A percentile compares a stretch with the other conserved stretches of the same genome.
phyloP scores from a whole-genome alignment of 2,113 vertebrate genomes.

The Trinectes maculatus region DNA sequence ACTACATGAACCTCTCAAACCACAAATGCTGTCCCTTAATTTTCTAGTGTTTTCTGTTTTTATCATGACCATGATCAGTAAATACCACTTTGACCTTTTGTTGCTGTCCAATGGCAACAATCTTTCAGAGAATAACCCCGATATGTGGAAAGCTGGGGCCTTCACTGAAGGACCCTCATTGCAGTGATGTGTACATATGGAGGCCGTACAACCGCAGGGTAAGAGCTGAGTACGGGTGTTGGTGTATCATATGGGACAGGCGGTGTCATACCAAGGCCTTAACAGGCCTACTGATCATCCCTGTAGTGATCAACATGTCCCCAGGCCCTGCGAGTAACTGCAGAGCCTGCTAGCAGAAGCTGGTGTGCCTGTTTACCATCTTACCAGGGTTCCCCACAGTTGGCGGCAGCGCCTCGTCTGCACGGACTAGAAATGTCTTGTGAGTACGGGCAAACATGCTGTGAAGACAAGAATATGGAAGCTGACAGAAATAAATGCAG shows the following conservation, averaged over 20 bases:
- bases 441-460: slow-evolving; percentile 73
- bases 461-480: slow-evolving; percentile 85
- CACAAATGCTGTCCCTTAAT: slow-evolving; percentile 11
- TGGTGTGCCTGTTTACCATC: slow-evolving; percentile 79
- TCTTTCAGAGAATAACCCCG: slow-evolving; percentile 76
- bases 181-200: slow-evolving; percentile 81
- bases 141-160: slow-evolving; percentile 64
- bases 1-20: slow-evolving; percentile 12
- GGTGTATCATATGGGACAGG: slow-evolving; percentile 73
- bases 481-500: slow-evolving; percentile 83
- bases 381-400: slow-evolving; percentile 71
- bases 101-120: slow-evolving; percentile 69
- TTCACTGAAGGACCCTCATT: slow-evolving; percentile 74
- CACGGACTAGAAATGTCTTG: slow-evolving; percentile 74
- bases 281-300: slow-evolving; percentile 65
- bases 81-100: slow-evolving; percentile 70
- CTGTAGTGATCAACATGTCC: slow-evolving; percentile 70
- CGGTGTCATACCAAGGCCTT: slow-evolving; percentile 73
- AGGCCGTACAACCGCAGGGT: slow-evolving; percentile 71
- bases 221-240: slow-evolving; percentile 54
- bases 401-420: slow-evolving; percentile 60
- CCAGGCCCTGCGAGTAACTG: slow-evolving; percentile 52
- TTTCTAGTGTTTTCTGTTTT: slow-evolving; percentile 32
- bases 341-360: slow-evolving; percentile 66
- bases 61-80: slow-evolving; percentile 49